Evolutionary conservation across 2,797 vertebrate species (phyloP).

Genomic region (Sebastes kiyomatsui): DNA sequence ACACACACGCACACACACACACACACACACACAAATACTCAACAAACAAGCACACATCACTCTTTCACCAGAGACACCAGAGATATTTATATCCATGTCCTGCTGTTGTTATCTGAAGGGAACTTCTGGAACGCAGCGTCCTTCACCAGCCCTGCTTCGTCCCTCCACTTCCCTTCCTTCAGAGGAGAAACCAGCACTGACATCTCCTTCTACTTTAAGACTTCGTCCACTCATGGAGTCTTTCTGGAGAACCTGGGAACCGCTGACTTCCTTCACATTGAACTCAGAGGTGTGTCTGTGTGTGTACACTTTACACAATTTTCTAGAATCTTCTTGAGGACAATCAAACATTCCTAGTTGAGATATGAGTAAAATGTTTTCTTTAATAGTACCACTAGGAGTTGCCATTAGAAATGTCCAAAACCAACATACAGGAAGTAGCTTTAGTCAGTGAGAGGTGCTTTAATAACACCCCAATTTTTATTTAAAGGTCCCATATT

Average conservation of each 20-base stretch:
- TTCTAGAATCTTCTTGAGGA: not conserved
- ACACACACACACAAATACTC: too few species aligned
- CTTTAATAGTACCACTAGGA: not conserved
- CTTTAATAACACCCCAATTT: too few species aligned
- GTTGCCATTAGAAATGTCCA: not conserved
- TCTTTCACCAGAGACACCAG: not conserved
- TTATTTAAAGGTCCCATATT: too few species aligned
- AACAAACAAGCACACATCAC: not conserved
- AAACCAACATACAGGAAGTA: not conserved
- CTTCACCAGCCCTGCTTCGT: constrained; percentile 91
- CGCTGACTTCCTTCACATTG: constrained; percentile 90
- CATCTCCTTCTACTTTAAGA: constrained; percentile 98
- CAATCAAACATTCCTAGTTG: not conserved
- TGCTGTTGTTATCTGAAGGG: constrained; percentile 72
- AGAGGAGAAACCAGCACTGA: constrained; percentile 92
- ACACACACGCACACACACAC: too few species aligned
- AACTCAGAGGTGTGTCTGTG: constrained; percentile 86
- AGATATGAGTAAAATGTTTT: not conserved
- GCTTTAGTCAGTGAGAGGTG: not conserved
- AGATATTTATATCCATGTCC: not conserved
- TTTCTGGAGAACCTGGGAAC: constrained; percentile 93
- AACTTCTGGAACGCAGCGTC: constrained; percentile 95
- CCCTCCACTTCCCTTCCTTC: constrained; percentile 92
- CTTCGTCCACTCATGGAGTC: constrained; percentile 89
- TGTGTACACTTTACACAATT: not conserved